Percentiles rank a stretch among this genome's conserved stretches.
These are phyloP conservation scores for Vanessa atalanta DNA, from an alignment of 1,140 invertebrate genomes.

Conservation along the genomic window DNA sequence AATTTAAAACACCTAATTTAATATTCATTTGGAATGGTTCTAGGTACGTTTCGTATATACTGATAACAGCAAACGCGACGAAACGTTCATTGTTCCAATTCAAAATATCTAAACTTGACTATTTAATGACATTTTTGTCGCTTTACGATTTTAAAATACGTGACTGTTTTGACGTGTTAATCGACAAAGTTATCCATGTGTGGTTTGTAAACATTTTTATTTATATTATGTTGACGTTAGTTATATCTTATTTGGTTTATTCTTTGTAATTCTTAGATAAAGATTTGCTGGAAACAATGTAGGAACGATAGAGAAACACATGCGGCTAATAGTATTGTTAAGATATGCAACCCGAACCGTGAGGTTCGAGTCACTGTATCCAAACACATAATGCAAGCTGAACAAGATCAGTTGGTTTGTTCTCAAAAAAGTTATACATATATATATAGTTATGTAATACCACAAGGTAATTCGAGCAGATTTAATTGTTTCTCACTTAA, in stretches of 20 bases:
- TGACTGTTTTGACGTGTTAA: slow-evolving; percentile 8
- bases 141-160: slow-evolving; percentile 11
- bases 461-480: no score
- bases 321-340: no score
- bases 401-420: no score
- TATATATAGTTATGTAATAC: no score
- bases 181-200: neutral
- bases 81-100: slow-evolving; percentile 29
- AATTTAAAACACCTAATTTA: neutral
- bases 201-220: neutral
- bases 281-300: no score
- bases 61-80: slow-evolving; percentile 20
- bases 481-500: no score
- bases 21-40: neutral
- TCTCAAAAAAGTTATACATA: no score
- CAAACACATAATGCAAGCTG: no score
- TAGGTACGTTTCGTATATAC: neutral
- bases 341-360: no score
- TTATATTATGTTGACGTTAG: slow-evolving; percentile 4
- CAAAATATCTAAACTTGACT: slow-evolving; percentile 22
- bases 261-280: no score
- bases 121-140: slow-evolving; percentile 15
- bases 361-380: no score
- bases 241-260: neutral
- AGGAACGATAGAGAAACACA: no score